These are phyloP conservation scores for Mimumesa dahlbomi DNA, from an alignment of 2,888 invertebrate species.

Conservation along the genomic window DNA sequence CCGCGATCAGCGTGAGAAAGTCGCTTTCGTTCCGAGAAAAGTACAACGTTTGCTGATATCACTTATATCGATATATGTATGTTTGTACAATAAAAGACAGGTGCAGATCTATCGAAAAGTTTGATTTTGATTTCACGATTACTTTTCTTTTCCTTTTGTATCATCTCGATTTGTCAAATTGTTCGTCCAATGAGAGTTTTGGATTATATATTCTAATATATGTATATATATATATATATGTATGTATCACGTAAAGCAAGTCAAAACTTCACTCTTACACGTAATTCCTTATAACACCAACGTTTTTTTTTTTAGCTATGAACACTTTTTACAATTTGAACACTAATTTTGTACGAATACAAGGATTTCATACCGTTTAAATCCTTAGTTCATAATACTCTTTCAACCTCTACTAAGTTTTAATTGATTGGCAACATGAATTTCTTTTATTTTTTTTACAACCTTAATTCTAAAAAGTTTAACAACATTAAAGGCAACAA, in stretches of 20 bases:
- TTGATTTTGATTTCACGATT: too few species aligned
- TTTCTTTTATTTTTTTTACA: slow-evolving; percentile 53
- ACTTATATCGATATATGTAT: slow-evolving; percentile 14
- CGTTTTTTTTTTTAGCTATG: slow-evolving; percentile 42
- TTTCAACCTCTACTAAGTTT: slow-evolving; percentile 28
- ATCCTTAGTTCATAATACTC: slow-evolving; percentile 27
- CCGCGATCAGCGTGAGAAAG: slow-evolving; percentile 61
- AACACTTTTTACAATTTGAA: slow-evolving; percentile 66
- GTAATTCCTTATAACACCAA: slow-evolving; percentile 36
- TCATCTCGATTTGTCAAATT: background rate
- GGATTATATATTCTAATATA: too few species aligned
- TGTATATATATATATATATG: background rate
- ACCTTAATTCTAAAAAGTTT: slow-evolving; percentile 64
- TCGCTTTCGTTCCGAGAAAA: slow-evolving; percentile 28
- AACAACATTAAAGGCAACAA: slow-evolving; percentile 67
- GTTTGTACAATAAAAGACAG: slow-evolving; percentile 24
- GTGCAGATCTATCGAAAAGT: slow-evolving; percentile 28
- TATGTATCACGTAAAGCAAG: slow-evolving; percentile 26
- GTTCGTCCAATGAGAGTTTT: background rate
- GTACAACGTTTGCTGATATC: slow-evolving; percentile 10
- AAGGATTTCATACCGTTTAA: slow-evolving; percentile 31
- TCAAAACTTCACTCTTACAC: slow-evolving; percentile 16
- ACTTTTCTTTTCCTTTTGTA: too few species aligned
- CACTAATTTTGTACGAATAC: slow-evolving; percentile 65
- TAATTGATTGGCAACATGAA: slow-evolving; percentile 65